These are phyloP conservation scores for Silurus meridionalis DNA, from an alignment of 2,113 vertebrate species.

Conservation along the genomic window DNA sequence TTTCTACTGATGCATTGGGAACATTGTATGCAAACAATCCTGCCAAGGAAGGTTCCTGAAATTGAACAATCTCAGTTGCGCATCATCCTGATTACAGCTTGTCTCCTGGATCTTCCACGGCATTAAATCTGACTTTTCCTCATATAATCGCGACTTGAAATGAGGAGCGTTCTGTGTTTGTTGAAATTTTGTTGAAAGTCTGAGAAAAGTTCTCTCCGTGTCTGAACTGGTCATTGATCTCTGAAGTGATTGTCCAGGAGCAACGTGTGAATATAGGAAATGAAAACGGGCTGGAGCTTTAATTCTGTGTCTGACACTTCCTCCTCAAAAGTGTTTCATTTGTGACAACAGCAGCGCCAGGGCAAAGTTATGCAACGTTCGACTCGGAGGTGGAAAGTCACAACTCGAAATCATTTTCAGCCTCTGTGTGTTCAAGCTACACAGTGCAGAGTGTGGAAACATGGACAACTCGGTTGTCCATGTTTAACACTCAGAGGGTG, in stretches of 20 bases:
- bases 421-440: neutral
- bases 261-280: neutral
- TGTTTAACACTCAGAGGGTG: too few relatives aligned
- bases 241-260: neutral
- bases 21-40: too few relatives aligned
- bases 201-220: neutral
- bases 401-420: neutral
- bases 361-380: neutral
- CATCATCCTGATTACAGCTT: too few relatives aligned
- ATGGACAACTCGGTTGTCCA: neutral
- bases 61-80: too few relatives aligned
- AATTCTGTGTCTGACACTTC: neutral
- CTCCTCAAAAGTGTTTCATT: neutral
- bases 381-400: neutral
- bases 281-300: neutral
- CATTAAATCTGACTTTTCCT: too few relatives aligned
- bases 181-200: too few relatives aligned
- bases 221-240: neutral
- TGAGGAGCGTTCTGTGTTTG: too few relatives aligned
- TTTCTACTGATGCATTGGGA: too few relatives aligned
- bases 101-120: too few relatives aligned
- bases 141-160: too few relatives aligned
- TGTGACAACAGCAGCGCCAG: neutral
- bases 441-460: neutral
- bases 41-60: too few relatives aligned